Evolutionary conservation across 2,113 vertebrate genomes (phyloP).

Genomic region (Sus scrofa): DNA sequence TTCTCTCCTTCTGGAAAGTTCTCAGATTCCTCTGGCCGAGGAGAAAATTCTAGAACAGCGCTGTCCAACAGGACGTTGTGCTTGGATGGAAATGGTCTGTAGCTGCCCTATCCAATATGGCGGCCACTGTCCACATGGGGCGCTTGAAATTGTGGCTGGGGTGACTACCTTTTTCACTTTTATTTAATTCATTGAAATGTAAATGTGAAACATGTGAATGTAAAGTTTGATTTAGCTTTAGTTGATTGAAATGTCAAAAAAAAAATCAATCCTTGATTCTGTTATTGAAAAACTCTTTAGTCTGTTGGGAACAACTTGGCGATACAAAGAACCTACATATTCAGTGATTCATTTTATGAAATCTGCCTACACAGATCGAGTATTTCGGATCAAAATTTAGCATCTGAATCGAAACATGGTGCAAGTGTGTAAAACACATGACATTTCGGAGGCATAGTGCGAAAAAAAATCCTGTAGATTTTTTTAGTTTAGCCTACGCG

Average conservation of each 20-base stretch:
- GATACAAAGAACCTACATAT: neutral
- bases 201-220: neutral
- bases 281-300: neutral
- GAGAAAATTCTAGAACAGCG: neutral
- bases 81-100: neutral
- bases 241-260: neutral
- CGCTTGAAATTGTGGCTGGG: neutral
- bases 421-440: neutral
- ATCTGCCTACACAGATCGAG: neutral
- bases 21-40: neutral
- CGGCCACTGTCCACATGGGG: neutral
- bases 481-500: neutral
- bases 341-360: neutral
- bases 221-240: neutral
- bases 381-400: neutral
- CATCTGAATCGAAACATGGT: neutral
- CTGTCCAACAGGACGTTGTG: neutral
- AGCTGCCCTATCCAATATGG: fast-evolving
- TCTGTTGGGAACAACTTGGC: neutral
- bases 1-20: neutral
- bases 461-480: neutral
- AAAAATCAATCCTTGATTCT: neutral
- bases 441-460: neutral
- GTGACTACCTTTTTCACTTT: neutral
- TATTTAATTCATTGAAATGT: neutral